Evolutionary conservation across 1,140 invertebrate species (phyloP).

Genomic region (Mylabris phalerata): DNA sequence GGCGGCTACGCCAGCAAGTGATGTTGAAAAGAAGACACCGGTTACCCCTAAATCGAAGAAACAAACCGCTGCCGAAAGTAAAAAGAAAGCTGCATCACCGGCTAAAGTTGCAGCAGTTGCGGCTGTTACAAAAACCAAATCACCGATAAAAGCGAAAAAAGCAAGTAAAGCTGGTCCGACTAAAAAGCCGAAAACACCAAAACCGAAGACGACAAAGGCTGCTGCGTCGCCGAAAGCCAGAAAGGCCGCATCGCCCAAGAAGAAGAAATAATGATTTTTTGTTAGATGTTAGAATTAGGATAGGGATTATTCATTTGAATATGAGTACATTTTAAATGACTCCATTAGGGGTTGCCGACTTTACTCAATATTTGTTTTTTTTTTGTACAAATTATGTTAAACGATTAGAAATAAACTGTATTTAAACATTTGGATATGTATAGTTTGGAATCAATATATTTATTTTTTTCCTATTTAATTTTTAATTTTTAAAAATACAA

Average conservation of each 20-base stretch:
- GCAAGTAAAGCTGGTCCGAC: constrained; percentile 18
- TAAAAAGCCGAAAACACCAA: constrained; percentile 25
- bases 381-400: no score
- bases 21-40: constrained; percentile 4
- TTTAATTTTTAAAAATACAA: no score
- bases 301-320: no score
- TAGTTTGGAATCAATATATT: no score
- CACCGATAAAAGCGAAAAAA: constrained; percentile 23
- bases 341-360: no score
- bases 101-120: neutral
- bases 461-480: no score
- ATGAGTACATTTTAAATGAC: no score
- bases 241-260: constrained; percentile 22
- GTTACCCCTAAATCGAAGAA: neutral
- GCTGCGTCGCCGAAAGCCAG: constrained; percentile 7
- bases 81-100: neutral
- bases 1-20: constrained; percentile 4
- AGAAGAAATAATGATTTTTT: constrained; percentile 11
- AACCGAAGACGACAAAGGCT: constrained; percentile 18
- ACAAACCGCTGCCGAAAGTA: neutral
- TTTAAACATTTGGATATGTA: no score
- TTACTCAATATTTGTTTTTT: no score
- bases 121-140: constrained; percentile 12
- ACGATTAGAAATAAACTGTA: no score
- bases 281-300: no score